Conservation (phyloP, 2,113 vertebrate genomes). For the Diphyllodes magnificus region DNA sequence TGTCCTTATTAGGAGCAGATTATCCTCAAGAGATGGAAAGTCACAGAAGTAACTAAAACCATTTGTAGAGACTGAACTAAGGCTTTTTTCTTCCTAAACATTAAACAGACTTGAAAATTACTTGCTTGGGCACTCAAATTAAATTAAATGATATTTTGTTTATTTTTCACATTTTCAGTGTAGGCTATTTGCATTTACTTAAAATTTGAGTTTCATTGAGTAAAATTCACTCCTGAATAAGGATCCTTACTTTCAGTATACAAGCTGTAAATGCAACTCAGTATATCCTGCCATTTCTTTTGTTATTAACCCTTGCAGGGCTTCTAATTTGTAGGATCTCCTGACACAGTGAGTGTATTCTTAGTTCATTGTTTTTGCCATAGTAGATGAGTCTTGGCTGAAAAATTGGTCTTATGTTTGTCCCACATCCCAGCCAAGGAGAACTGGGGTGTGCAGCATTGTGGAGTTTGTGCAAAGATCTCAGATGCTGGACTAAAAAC, state of each 20-base stretch:
- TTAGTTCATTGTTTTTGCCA: not conserved
- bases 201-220: not conserved
- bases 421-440: not conserved
- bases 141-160: constrained; percentile 72
- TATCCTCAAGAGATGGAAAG: constrained; percentile 69
- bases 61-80: constrained; percentile 44
- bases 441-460: not conserved
- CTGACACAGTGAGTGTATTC: not conserved
- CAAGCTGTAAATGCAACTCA: not conserved
- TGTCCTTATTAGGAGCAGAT: constrained; percentile 77
- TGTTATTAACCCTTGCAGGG: not conserved
- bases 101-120: constrained; percentile 57
- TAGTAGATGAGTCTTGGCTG: not conserved
- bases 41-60: constrained; percentile 72
- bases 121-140: constrained; percentile 67
- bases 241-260: not conserved
- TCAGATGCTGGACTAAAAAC: not conserved
- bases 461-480: not conserved
- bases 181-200: constrained; percentile 49
- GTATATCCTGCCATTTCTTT: not conserved
- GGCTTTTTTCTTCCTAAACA: constrained; percentile 40
- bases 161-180: constrained; percentile 62
- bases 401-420: not conserved
- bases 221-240: not conserved
- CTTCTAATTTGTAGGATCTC: not conserved